Evolutionary conservation across 1,140 invertebrate genomes (phyloP).

Genomic region (Ceratina australensis): DNA sequence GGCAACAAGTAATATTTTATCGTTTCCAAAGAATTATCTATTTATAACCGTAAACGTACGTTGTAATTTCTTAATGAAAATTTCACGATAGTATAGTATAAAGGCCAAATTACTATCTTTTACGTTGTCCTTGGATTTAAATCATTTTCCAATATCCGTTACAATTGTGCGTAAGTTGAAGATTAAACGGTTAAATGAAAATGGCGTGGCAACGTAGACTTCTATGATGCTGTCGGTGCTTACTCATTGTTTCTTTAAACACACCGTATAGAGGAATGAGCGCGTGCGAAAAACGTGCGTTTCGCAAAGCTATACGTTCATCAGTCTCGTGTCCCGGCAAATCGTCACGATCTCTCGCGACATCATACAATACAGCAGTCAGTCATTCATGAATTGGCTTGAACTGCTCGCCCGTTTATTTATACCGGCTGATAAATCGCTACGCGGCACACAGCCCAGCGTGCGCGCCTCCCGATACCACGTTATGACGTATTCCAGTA

Average conservation of each 20-base stretch:
- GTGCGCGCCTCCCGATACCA: slow-evolving; percentile 2
- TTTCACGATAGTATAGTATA: neutral
- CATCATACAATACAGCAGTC: slow-evolving; percentile 20
- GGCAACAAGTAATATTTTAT: slow-evolving; percentile 32
- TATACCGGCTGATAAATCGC: slow-evolving; percentile 56
- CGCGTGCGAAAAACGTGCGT: neutral
- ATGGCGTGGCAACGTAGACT: no score
- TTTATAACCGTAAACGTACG: slow-evolving; percentile 1
- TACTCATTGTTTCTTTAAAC: no score
- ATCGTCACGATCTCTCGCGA: slow-evolving; percentile 33
- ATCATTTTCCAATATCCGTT: neutral
- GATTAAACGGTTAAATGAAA: no score
- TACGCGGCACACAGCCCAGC: slow-evolving; percentile 39
- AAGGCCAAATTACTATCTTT: neutral
- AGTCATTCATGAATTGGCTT: slow-evolving; percentile 69
- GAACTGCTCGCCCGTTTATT: slow-evolving; percentile 55
- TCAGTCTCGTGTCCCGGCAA: slow-evolving; percentile 27
- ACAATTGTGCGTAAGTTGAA: no score
- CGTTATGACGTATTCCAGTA: slow-evolving; percentile 38
- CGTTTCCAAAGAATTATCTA: slow-evolving; percentile 20
- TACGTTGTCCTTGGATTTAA: neutral
- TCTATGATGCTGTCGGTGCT: no score
- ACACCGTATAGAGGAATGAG: neutral
- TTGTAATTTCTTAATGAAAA: slow-evolving; percentile 7
- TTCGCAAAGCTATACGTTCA: slow-evolving; percentile 15